These are phyloP conservation scores for Ranitomeya variabilis DNA, from an alignment of 2,113 vertebrate species.

Conservation along the genomic window DNA sequence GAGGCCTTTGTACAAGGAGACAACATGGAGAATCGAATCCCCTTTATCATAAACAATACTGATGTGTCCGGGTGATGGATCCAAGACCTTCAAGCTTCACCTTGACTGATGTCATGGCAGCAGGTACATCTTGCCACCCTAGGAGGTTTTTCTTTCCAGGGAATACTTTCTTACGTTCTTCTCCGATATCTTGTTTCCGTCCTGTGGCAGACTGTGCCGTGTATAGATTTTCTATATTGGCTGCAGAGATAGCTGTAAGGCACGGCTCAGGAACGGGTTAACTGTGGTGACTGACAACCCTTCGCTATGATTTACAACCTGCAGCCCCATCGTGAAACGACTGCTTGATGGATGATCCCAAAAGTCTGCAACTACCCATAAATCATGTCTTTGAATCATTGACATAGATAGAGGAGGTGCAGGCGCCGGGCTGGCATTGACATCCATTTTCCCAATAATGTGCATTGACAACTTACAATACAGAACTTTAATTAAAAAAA, in stretches of 20 bases:
- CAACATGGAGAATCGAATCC: too few relatives aligned
- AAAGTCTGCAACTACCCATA: constrained; percentile 99
- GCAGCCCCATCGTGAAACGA: constrained; percentile 94
- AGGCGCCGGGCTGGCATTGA: constrained; percentile 97
- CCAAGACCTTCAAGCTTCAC: background rate
- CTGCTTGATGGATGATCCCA: constrained; percentile 99
- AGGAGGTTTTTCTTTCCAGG: background rate
- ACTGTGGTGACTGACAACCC: constrained; percentile 98
- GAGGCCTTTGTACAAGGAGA: too few relatives aligned
- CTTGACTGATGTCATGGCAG: background rate
- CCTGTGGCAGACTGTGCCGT: background rate
- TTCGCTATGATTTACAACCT: constrained; percentile 99
- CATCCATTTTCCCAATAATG: constrained; percentile 99
- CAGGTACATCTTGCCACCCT: background rate
- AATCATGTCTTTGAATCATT: constrained; percentile 99
- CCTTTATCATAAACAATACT: too few relatives aligned
- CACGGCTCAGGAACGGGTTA: constrained; percentile 82
- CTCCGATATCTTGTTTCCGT: background rate
- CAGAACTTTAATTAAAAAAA: constrained; percentile 98
- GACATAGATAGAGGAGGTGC: constrained; percentile 99
- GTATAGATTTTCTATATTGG: constrained; percentile 23
- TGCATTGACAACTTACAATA: constrained; percentile 99
- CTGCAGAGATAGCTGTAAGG: constrained; percentile 9
- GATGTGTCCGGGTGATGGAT: too few relatives aligned
- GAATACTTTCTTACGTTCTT: background rate